Percentiles rank a stretch among this genome's conserved stretches.
Evolutionary conservation across 1,140 invertebrate genomes (phyloP).

Genomic region (Nylanderia fulva): DNA sequence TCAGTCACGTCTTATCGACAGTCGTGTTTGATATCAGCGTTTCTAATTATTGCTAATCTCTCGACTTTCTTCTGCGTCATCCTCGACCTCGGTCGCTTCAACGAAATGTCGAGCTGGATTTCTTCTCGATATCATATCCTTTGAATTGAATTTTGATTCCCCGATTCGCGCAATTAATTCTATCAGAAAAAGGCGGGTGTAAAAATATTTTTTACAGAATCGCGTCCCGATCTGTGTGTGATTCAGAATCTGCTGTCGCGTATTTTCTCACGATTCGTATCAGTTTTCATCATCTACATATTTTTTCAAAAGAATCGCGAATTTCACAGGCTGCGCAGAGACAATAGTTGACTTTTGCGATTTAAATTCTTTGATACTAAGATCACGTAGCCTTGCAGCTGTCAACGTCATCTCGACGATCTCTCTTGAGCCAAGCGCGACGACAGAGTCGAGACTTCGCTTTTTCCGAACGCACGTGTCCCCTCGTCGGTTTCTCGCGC

Average conservation of each 20-base stretch:
- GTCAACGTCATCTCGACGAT: constrained; percentile 1
- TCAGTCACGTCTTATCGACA: not conserved
- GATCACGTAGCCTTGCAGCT: not conserved
- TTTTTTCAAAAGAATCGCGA: not conserved
- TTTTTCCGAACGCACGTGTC: constrained; percentile 72
- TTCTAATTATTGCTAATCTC: not conserved
- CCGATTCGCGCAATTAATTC: constrained; percentile 75
- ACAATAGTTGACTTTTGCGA: not conserved
- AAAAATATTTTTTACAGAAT: constrained; percentile 75
- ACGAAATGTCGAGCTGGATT: constrained; percentile 76
- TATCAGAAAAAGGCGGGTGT: constrained; percentile 80
- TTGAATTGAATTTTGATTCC: constrained; percentile 72
- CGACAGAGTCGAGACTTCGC: not conserved
- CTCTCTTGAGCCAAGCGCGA: constrained; percentile 8
- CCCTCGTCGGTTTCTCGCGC: constrained; percentile 58
- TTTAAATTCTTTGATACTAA: not conserved
- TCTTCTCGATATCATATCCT: constrained; percentile 68
- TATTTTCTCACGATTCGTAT: constrained; percentile 44
- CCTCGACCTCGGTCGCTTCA: constrained; percentile 41
- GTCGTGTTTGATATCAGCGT: not conserved
- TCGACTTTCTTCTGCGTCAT: constrained; percentile 43
- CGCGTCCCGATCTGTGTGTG: constrained; percentile 21
- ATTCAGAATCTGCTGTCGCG: constrained; percentile 55
- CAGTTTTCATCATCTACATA: not conserved
- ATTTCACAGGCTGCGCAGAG: not conserved